Percentiles rank a stretch among this genome's conserved stretches.
phyloP scores from a whole-genome alignment of 35 echinoderm and acorn worm species.

The Apostichopus japonicus region DNA sequence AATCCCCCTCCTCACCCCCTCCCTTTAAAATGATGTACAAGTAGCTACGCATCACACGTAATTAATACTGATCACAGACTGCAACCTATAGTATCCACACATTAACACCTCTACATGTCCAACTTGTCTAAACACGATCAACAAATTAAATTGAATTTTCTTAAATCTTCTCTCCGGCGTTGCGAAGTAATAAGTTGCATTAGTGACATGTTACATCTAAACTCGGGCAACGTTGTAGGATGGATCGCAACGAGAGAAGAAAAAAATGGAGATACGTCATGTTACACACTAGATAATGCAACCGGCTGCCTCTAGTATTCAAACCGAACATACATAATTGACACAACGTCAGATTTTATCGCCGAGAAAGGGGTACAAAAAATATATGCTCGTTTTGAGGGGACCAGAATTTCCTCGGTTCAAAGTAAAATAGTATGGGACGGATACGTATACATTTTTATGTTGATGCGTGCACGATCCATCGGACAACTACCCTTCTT shows the following conservation, averaged over 20 bases:
- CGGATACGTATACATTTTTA: too few relatives aligned
- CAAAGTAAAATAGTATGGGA: too few relatives aligned
- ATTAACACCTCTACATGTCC: conserved; percentile 21
- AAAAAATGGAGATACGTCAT: not conserved
- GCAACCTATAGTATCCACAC: not conserved
- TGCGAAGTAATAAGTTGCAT: too few relatives aligned
- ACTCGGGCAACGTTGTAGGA: not conserved
- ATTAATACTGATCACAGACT: not conserved
- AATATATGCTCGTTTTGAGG: not conserved
- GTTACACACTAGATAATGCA: not conserved
- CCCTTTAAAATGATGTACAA: not conserved
- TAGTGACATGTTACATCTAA: too few relatives aligned
- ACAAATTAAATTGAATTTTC: conserved; percentile 54
- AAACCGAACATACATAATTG: not conserved
- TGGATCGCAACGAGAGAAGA: not conserved
- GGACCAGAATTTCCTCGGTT: not conserved
- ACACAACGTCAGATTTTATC: conserved; percentile 3
- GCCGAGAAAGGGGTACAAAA: not conserved
- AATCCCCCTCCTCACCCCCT: not conserved
- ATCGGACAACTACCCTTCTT: too few relatives aligned
- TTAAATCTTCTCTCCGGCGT: too few relatives aligned
- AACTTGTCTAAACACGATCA: conserved; percentile 16
- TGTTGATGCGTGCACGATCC: too few relatives aligned
- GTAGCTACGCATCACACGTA: not conserved
- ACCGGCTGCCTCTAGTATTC: not conserved